phyloP scores from a whole-genome alignment of 2,113 vertebrate species.

The Panthera uncia region DNA sequence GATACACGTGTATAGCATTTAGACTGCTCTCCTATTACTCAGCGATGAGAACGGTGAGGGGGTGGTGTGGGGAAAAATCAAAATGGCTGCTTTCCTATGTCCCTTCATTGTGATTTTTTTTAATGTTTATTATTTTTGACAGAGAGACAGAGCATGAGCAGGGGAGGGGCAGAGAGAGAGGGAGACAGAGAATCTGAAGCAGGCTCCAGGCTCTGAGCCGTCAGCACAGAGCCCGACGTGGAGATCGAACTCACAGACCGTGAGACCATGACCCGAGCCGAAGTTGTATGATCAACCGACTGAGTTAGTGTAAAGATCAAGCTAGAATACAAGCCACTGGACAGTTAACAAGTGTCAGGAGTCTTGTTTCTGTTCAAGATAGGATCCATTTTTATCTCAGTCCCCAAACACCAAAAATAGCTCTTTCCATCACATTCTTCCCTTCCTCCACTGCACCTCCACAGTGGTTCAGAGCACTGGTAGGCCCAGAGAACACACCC shows the following conservation, averaged over 20 bases:
- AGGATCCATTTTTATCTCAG: neutral
- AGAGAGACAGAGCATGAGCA: no score
- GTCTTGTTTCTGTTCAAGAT: neutral
- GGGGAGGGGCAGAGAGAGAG: no score
- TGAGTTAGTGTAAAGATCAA: neutral
- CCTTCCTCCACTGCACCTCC: neutral
- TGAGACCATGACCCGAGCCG: no score
- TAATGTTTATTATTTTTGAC: no score
- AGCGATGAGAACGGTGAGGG: neutral
- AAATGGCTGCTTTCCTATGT: neutral
- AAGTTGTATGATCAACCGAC: no score
- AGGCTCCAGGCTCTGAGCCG: no score
- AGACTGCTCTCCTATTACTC: neutral
- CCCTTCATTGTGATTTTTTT: neutral
- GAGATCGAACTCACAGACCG: no score
- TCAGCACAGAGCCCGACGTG: no score
- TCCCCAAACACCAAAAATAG: neutral
- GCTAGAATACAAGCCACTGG: neutral
- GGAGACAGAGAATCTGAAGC: no score
- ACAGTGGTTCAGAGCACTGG: neutral
- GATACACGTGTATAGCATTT: rapidly evolving
- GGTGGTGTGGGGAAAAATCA: neutral
- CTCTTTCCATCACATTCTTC: neutral
- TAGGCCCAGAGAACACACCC: neutral
- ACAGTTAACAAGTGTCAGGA: neutral